phyloP scores from a whole-genome alignment of 2,797 vertebrate genomes.

The Chelon auratus region DNA sequence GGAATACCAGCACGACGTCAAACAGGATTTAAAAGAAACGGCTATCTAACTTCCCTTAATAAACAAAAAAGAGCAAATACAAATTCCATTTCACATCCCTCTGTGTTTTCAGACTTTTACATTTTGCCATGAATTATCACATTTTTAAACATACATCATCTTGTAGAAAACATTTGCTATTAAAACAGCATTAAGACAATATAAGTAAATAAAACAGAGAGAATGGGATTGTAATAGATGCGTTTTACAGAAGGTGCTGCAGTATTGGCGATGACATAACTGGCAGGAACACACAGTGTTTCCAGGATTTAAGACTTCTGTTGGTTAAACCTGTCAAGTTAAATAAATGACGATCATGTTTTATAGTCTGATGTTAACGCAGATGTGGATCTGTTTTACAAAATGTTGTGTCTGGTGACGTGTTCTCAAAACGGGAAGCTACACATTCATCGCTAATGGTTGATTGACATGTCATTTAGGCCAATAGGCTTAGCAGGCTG shows the following conservation, averaged over 20 bases:
- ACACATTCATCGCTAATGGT: conserved; percentile 34
- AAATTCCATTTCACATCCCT: conserved; percentile 33
- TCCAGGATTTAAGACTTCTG: conserved; percentile 31
- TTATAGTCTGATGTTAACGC: conserved; percentile 1
- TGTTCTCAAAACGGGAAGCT: conserved; percentile 26
- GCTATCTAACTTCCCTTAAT: conserved; percentile 20
- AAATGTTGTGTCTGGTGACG: conserved; percentile 16
- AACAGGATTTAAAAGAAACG: conserved; percentile 51
- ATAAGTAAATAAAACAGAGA: conserved; percentile 52
- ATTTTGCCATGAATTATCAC: conserved; percentile 53
- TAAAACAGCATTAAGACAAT: conserved; percentile 73
- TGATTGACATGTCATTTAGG: conserved; percentile 52
- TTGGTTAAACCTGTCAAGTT: conserved; percentile 15
- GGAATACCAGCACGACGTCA: conserved; percentile 43
- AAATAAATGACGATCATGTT: conserved; percentile 4
- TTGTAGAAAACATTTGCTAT: conserved; percentile 68
- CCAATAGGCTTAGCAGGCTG: conserved; percentile 57
- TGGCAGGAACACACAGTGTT: conserved; percentile 14
- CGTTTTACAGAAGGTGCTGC: conserved; percentile 52
- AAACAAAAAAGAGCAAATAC: conserved; percentile 13
- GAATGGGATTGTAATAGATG: conserved; percentile 19
- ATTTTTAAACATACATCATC: conserved; percentile 45
- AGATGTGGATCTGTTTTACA: conserved; percentile 26
- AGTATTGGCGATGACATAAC: conserved; percentile 35
- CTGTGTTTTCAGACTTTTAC: conserved; percentile 30